These are phyloP conservation scores for Agapornis roseicollis DNA, from an alignment of 2,113 vertebrate genomes.

Conservation along the genomic window DNA sequence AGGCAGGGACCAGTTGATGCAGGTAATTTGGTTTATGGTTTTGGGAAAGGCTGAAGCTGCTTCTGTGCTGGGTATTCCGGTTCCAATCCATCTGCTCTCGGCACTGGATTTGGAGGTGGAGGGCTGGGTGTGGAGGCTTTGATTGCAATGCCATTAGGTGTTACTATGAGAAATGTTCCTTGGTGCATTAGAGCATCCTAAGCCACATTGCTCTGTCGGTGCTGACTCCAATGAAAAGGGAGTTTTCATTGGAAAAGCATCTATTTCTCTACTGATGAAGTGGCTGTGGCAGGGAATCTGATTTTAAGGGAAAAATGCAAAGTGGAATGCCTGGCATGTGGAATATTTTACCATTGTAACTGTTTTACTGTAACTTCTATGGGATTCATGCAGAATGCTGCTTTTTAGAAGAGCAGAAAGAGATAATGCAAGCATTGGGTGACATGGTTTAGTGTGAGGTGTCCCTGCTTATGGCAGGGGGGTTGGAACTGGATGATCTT, in stretches of 20 bases:
- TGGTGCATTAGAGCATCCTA: conserved; percentile 6
- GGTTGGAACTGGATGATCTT: no score
- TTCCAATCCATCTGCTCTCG: neutral
- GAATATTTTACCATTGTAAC: neutral
- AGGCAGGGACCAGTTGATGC: neutral
- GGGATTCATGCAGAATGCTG: neutral
- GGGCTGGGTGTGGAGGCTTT: neutral
- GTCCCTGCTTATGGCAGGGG: no score
- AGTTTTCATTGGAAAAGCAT: conserved; percentile 35
- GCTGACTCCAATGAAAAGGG: conserved; percentile 54
- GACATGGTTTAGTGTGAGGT: no score
- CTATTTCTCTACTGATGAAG: conserved; percentile 29
- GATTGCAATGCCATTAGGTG: conserved; percentile 9
- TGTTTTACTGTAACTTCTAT: neutral
- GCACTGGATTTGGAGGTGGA: neutral
- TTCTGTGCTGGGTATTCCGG: neutral
- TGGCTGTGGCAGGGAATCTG: conserved; percentile 33
- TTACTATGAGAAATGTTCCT: neutral
- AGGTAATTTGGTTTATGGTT: neutral
- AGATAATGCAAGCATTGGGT: no score
- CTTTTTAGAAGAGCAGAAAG: neutral
- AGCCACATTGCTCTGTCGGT: conserved; percentile 40
- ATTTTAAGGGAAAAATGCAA: neutral
- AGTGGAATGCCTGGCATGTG: neutral
- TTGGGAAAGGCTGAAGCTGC: neutral